Evolutionary conservation across 1,140 invertebrate genomes (phyloP).

Genomic region (Kradibia gibbosae): DNA sequence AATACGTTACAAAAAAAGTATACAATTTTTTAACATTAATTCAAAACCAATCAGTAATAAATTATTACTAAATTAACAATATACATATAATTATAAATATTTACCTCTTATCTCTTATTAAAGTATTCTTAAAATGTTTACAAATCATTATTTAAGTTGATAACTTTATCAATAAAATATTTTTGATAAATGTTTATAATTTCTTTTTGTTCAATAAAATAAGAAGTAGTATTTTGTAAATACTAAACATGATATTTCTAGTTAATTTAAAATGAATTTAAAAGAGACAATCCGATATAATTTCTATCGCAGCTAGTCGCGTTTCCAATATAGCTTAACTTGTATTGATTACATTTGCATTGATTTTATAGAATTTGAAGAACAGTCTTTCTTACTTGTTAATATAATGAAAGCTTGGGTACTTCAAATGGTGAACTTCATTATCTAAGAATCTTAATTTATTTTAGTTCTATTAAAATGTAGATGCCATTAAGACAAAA

Average conservation of each 20-base stretch:
- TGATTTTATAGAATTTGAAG: slow-evolving; percentile 28
- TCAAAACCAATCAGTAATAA: no score
- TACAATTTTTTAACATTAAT: no score
- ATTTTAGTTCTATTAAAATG: slow-evolving; percentile 46
- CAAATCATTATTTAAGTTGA: no score
- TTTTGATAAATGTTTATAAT: no score
- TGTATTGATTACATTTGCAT: slow-evolving; percentile 46
- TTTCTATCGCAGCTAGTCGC: background rate
- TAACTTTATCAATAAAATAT: no score
- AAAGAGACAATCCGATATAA: background rate
- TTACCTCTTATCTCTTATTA: no score
- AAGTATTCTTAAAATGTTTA: no score
- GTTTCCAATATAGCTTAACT: slow-evolving; percentile 13
- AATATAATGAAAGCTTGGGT: background rate
- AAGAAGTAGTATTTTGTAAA: background rate
- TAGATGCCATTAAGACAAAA: slow-evolving; percentile 47
- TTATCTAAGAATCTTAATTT: slow-evolving; percentile 38
- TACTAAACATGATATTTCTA: background rate
- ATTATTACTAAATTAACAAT: no score
- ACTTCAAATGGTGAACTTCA: slow-evolving; percentile 21
- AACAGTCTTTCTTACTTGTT: no score
- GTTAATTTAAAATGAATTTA: background rate
- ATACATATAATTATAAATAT: no score
- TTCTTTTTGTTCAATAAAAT: background rate
- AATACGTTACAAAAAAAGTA: no score